Percentiles rank a stretch among this genome's conserved stretches.
These are phyloP conservation scores for Hyposoter didymator DNA, from an alignment of 2,888 invertebrate species.

Conservation along the genomic window DNA sequence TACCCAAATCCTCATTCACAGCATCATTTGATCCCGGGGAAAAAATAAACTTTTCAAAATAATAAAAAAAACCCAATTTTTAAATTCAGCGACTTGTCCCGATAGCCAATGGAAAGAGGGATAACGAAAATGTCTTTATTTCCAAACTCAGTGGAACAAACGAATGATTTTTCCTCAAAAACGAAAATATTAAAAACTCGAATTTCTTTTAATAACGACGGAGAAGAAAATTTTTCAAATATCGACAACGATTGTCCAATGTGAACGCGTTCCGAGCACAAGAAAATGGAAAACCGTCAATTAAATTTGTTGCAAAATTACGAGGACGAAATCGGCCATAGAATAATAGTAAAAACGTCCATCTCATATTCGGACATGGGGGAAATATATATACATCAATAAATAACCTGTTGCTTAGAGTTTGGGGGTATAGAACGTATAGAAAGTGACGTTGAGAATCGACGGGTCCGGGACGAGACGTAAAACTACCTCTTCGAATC, in stretches of 20 bases:
- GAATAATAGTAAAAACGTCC: not conserved
- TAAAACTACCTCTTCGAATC: conserved; percentile 30
- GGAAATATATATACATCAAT: conserved; percentile 29
- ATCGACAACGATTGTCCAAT: not conserved
- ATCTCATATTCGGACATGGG: conserved; percentile 4
- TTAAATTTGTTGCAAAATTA: not conserved
- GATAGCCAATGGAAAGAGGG: not conserved
- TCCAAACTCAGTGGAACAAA: not conserved
- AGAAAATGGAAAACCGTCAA: not conserved
- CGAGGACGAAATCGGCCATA: not conserved
- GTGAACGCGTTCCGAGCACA: not conserved
- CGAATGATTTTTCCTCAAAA: not conserved
- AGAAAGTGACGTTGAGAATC: conserved; percentile 41
- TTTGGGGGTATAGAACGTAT: conserved; percentile 1
- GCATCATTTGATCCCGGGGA: not conserved
- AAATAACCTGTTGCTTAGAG: conserved; percentile 66
- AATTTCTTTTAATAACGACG: not conserved
- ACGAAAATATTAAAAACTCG: not conserved
- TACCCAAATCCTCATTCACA: not conserved
- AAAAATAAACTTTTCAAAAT: not conserved
- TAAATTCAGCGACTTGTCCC: not conserved
- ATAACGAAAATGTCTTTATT: not conserved
- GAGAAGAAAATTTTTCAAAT: not conserved
- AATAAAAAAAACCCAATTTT: not conserved
- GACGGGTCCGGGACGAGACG: conserved; percentile 44